phyloP scores from a whole-genome alignment of 2,888 invertebrate species.

The Ochropleura plecta region DNA sequence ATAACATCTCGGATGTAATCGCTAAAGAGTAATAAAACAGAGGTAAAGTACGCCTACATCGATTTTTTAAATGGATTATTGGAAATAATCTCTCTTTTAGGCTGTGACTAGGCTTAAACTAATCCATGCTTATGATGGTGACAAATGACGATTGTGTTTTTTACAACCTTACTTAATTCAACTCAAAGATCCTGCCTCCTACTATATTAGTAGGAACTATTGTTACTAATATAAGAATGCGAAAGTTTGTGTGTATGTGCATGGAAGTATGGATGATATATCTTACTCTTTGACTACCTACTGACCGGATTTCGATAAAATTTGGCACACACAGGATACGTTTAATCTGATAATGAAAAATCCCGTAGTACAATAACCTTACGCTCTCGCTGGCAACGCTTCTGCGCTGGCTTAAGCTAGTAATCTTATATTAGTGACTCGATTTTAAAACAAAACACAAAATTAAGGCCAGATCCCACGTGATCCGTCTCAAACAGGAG shows the following conservation, averaged over 20 bases:
- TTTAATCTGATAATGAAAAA: too few relatives aligned
- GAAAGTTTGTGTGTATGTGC: too few relatives aligned
- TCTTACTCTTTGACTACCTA: too few relatives aligned
- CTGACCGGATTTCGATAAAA: too few relatives aligned
- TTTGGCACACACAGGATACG: too few relatives aligned
- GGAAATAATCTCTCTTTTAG: not conserved
- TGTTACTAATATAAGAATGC: too few relatives aligned
- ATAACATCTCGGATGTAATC: not conserved
- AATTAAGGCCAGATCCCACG: conserved; percentile 46
- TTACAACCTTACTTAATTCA: not conserved
- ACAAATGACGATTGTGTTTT: not conserved
- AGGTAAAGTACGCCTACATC: not conserved
- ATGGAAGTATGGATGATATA: too few relatives aligned
- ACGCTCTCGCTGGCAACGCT: too few relatives aligned
- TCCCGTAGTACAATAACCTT: too few relatives aligned
- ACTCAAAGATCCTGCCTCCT: not conserved
- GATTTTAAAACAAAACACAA: conserved; percentile 43
- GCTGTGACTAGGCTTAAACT: not conserved
- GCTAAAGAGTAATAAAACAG: not conserved
- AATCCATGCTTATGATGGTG: not conserved
- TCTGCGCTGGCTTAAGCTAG: too few relatives aligned
- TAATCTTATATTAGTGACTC: too few relatives aligned
- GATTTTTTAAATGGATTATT: not conserved
- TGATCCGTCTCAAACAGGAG: conserved; percentile 67
- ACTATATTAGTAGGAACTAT: too few relatives aligned